Base-by-base conservation (phyloP, 2,888 invertebrate species). In the Peribatodes rhomboidaria region DNA sequence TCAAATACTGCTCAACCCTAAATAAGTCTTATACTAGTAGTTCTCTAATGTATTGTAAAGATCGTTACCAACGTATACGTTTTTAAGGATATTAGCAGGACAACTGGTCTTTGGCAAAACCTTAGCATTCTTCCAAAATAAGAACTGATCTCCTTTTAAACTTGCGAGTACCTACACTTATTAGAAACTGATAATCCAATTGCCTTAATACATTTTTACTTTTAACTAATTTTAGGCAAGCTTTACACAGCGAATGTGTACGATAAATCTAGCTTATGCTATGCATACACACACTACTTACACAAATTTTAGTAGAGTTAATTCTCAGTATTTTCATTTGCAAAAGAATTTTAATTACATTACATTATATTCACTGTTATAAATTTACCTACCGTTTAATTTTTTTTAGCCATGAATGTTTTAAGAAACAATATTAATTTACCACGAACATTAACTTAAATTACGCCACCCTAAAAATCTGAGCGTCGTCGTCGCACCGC, bases 61-160 rank as follows among this genome's bases (percentile, higher is more conserved):
- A 42, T 20, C 33, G 11, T n/a, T 22, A 42, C 57, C 46, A 41
- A 41, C 61, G 46, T 18, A 44, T 62, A 62, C 56, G 61, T 27
- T 31, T 53, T 65, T 60, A 69, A 65, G 69, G 62, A 65, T 67
- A 66, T 61, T 11, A 44, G 33, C 20, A 18, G 42, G 13, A 35
- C 35, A 44, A 33, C 55, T 55, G 35, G 52, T 37, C 53, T 53
- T 37, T 53, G 46, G 14, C 49, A 42, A 44, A 35, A 50, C 44
- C 52, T 49, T 55, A 18, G 55, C 16, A 55, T 20, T 55, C 42
- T 16, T 13, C 14, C 20, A 44, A 55, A 42, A 44, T 14, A 44
- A 33, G 31, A 55, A 8, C 33, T 44, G 33, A 44, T 55, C 42
- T 8, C 55, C 55, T 55, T 31, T 33, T 33, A 35, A 16, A 50